Evolutionary conservation across 2,888 invertebrate genomes (phyloP), one percentile per base, ranked within the genome.

Genomic region (Cylindroiulus punctatus): DNA sequence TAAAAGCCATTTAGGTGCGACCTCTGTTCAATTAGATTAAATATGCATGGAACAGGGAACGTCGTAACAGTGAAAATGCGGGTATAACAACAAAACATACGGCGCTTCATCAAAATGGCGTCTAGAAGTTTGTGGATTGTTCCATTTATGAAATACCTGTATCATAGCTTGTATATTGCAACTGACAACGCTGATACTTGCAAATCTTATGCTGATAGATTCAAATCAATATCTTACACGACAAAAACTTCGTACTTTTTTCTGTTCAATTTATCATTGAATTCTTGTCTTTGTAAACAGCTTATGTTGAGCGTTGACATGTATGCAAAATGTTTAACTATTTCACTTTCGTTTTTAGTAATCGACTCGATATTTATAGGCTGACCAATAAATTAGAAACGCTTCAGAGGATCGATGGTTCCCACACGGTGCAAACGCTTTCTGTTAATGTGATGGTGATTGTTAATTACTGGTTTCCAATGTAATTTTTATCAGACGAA

Each of bases 381-480:
- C 76, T 76, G 76, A 76, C 76, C 76, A 76, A 76, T 76, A 76
- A 76, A 76, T 76, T 76, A 76, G 76, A 76, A 12, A 76, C 30
- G 76, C 22, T 76, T 76, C 76, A 26, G 30, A 76, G 76, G 76
- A n/a, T 76, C 22, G 76, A 26, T 76, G 76, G 76, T 76, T 76
- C 76, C 76, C 76, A 76, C 76, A 76, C 76, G 76, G 30, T 76
- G 76, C 76, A 76, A 76, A 76, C 76, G 76, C 76, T 76, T 76
- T 30, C 76, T 76, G 76, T 76, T 30, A 76, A 22, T 76, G 76
- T 76, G 76, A 76, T 76, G 76, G 76, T 76, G 76, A 76, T 76
- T 76, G 76, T 76, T 76, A 76, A n/a, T 76, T 76, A 76, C 76
- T 76, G 76, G 76, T 76, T 76, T 76, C 76, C 76, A 76, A 76